Evolutionary conservation across 2,797 vertebrate species (phyloP).

Genomic region (Eulemur mongoz): DNA sequence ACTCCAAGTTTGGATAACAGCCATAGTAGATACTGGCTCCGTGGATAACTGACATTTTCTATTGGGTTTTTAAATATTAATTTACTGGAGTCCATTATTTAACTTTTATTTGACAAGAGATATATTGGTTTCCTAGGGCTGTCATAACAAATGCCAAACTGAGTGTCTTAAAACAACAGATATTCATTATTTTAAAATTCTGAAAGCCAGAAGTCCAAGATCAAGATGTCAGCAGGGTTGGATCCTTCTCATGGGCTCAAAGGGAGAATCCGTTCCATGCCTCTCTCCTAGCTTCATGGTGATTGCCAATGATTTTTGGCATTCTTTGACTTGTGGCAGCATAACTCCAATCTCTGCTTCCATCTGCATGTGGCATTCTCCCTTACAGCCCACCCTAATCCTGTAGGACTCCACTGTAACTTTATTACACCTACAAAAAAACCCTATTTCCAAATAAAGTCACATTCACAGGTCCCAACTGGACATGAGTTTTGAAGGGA

Average conservation of each 20-base stretch:
- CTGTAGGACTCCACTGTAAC: neutral
- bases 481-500: neutral
- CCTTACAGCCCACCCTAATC: neutral
- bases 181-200: neutral
- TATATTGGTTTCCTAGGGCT: neutral
- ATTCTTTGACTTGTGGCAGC: neutral
- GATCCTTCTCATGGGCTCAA: neutral
- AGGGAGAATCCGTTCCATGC: neutral
- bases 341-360: neutral
- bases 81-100: neutral
- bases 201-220: neutral
- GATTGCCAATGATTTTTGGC: neutral
- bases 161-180: neutral
- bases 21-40: neutral
- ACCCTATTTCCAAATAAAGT: neutral
- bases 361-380: neutral
- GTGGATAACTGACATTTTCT: neutral
- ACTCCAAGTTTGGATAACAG: neutral
- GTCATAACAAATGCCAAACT: neutral
- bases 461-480: neutral
- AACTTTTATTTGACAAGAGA: neutral
- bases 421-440: neutral
- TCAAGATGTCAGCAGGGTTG: neutral
- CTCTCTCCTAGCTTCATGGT: neutral
- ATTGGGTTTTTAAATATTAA: neutral